Base-by-base conservation (phyloP, 2,797 vertebrate genomes). In the Salmo trutta region DNA sequence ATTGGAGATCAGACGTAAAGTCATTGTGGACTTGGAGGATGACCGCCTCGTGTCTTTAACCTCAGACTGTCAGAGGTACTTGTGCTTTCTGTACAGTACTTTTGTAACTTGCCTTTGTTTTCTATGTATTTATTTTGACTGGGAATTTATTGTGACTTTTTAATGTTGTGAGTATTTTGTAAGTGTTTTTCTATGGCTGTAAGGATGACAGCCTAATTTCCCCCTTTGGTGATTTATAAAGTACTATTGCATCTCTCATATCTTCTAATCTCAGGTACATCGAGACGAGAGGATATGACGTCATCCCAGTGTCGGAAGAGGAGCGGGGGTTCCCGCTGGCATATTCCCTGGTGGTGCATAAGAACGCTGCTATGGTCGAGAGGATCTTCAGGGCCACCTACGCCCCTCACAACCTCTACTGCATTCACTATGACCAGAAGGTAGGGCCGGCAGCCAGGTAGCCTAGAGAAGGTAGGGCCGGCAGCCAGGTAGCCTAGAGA, bases 301-400 rank as follows among this genome's bases (percentile, higher is more conserved):
- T 90, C 1, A 92, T 95, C 31, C 83, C 76, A 0, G 84, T 95
- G 76, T 96, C 94, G 0, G 71, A 86, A 0, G 92, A 91, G 27
- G 97, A 98, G 81, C 86, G 84, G 31, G 73, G 73, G 75, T 98
- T 97, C 81, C 96, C 97, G 0, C 80, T 99, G 47, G 97, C 97
- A 27, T 99, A 96, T 84, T 96, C 96, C 36, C 84, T 99, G 85
- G 97, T 98, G 65, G 96, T 99, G 84, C 97, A 99, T 82, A 98
- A 97, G 94, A 94, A 97, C 2, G 94, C 96, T 0, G 90, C 95
- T 21, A 97, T 96, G 96, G 95, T 99, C 71, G 97, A 99, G 90
- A 95, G 96, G 36, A 94, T 98, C 12, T 92, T 99, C n/a, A 91
- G 91, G n/a, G 91, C 96, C 19, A 91, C 97, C 75, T 98, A 97